Conservation (phyloP, 2,113 vertebrate genomes). For the Hyla sarda region DNA sequence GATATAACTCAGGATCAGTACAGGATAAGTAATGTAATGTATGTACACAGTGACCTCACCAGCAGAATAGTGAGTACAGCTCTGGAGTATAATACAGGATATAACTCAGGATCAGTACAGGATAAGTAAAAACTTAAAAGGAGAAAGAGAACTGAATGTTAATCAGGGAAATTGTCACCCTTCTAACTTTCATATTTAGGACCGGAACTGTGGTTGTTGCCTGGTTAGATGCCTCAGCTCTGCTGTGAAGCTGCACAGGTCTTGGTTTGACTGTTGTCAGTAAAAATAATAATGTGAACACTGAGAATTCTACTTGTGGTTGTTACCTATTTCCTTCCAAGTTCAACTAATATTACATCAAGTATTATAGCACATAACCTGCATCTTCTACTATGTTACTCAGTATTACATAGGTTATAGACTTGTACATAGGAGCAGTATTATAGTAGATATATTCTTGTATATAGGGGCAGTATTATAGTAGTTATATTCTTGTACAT, state of each 20-base stretch:
- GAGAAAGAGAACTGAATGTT: not conserved
- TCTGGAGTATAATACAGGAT: no score
- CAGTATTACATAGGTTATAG: not conserved
- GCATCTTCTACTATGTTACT: no score
- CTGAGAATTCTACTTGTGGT: not conserved
- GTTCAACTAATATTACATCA: not conserved
- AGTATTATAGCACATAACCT: not conserved
- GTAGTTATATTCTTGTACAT: no score
- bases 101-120: no score
- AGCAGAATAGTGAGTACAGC: no score
- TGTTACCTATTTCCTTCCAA: not conserved
- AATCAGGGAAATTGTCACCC: not conserved
- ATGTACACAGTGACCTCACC: no score
- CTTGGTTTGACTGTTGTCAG: not conserved
- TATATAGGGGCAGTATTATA: no score
- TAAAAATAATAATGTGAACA: not conserved
- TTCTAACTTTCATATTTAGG: not conserved
- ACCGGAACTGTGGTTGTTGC: not conserved
- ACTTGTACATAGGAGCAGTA: no score
- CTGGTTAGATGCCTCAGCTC: not conserved
- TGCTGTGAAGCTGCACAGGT: not conserved
- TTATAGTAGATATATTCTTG: no score
- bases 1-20: no score
- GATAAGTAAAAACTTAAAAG: no score
- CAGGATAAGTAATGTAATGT: no score